These are phyloP conservation scores for Gopherus evgoodei DNA, from an alignment of 2,113 vertebrate species.

Conservation along the genomic window DNA sequence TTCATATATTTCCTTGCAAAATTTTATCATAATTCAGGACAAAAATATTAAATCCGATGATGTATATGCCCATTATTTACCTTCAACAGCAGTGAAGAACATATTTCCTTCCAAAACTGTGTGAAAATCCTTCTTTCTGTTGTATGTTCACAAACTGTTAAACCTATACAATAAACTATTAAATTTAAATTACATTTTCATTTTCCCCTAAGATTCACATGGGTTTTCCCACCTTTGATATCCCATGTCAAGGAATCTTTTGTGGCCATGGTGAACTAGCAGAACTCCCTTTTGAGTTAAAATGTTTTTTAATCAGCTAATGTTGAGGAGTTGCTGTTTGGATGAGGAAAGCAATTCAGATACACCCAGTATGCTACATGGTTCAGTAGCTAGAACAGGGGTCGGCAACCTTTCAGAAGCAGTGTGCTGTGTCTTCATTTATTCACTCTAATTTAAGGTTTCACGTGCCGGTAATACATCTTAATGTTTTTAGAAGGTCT, in stretches of 20 bases:
- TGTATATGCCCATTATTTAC: not conserved
- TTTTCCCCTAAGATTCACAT: constrained; percentile 20
- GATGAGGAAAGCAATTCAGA: not conserved
- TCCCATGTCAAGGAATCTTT: not conserved
- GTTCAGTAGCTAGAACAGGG: not conserved
- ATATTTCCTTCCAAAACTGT: not conserved
- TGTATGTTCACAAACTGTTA: not conserved
- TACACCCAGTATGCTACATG: not conserved
- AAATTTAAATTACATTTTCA: not conserved
- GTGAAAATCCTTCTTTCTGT: not conserved
- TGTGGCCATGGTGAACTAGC: not conserved
- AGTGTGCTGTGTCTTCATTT: no score
- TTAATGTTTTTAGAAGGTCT: no score
- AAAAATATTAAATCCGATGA: not conserved
- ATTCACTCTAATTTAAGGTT: no score
- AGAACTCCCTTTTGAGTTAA: not conserved
- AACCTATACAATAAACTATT: constrained; percentile 13
- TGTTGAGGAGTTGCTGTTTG: not conserved
- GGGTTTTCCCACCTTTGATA: constrained; percentile 1
- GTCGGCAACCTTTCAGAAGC: no score
- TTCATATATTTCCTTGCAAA: not conserved
- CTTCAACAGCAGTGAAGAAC: not conserved
- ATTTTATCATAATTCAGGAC: not conserved
- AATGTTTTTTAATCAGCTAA: not conserved
- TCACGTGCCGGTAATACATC: no score